Evolutionary conservation across 1,140 invertebrate genomes (phyloP).

Genomic region (Meloidogyne hapla): DNA sequence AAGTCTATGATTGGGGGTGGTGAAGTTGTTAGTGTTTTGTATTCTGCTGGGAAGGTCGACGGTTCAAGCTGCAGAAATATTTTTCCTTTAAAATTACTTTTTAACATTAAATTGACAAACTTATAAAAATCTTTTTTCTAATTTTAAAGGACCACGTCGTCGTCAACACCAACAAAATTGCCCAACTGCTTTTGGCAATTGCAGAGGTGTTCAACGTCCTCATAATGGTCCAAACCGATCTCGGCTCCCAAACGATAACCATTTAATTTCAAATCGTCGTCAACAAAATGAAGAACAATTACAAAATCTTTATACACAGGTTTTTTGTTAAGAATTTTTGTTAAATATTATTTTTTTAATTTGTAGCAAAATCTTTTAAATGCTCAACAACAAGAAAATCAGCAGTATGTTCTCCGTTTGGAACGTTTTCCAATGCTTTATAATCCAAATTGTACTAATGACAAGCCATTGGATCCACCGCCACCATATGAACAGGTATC

Average conservation of each 20-base stretch:
- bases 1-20: too few relatives aligned
- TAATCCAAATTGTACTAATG: not conserved
- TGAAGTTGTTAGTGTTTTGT: too few relatives aligned
- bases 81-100: too few relatives aligned
- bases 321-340: slow-evolving; percentile 22
- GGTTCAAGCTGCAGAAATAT: too few relatives aligned
- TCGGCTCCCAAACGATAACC: not conserved
- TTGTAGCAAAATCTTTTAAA: slow-evolving; percentile 51
- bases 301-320: slow-evolving; percentile 32
- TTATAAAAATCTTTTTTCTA: slow-evolving; percentile 10
- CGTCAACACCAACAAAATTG: slow-evolving; percentile 15
- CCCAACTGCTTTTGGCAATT: not conserved
- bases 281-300: slow-evolving; percentile 20
- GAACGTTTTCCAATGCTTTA: slow-evolving; percentile 41
- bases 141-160: slow-evolving; percentile 31
- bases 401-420: slow-evolving; percentile 39
- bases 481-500: slow-evolving; percentile 48
- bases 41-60: too few relatives aligned
- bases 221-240: not conserved
- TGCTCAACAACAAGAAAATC: slow-evolving; percentile 25
- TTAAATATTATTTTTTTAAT: not conserved
- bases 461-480: slow-evolving; percentile 47
- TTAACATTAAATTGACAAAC: too few relatives aligned
- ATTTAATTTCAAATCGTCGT: not conserved
- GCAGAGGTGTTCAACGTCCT: not conserved